Base-by-base conservation (phyloP, 1,140 invertebrate species). In the Trachymyrmex septentrionalis region DNA sequence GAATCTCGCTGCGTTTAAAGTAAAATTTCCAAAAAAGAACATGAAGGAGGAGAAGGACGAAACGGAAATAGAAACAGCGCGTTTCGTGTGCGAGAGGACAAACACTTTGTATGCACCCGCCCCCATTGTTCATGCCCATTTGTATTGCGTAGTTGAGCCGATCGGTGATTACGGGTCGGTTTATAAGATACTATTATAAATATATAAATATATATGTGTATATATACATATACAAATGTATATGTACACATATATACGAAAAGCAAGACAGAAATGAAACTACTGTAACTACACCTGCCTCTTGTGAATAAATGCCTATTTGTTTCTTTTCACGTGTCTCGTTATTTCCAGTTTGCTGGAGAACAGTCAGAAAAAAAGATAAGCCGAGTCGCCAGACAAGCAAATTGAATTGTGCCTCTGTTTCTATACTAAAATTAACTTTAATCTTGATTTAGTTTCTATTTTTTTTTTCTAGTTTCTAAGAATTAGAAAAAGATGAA, bases 221-320 rank as follows among this genome's bases (percentile, higher is more conserved):
- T 71, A 66, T 75, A 67, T 81, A 76, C 76, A 89, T 72, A 73
- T 71, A 82, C 64, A 59, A 21, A 88, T 80, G 67, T 73, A 77
- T 88, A 88, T 55, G 19, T 55, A 55, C 10, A 57, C 7, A 73
- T 73, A 38, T 38, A 59, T 61, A 61, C n/a, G 21, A 73, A 91
- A 88, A 92, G 91, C 92, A 92, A 81, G 53, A 94, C 89, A 90
- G 92, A 94, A 93, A 94, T 92, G 91, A 92, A 91, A 94, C 89
- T 90, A 93, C 91, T 94, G 93, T 95, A 95, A 94, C 93, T 93
- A 94, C 93, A 95, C 93, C 92, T 93, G 94, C 93, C 93, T 95
- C 94, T 95, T 95, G 94, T 95, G 94, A 95, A 95, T 95, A 95
- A 95, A 95, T 94, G 93, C 94, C 93, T 95, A 91, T 94, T 95